These are phyloP conservation scores for Rhinella marina DNA, from an alignment of 2,797 vertebrate species.

Conservation along the genomic window DNA sequence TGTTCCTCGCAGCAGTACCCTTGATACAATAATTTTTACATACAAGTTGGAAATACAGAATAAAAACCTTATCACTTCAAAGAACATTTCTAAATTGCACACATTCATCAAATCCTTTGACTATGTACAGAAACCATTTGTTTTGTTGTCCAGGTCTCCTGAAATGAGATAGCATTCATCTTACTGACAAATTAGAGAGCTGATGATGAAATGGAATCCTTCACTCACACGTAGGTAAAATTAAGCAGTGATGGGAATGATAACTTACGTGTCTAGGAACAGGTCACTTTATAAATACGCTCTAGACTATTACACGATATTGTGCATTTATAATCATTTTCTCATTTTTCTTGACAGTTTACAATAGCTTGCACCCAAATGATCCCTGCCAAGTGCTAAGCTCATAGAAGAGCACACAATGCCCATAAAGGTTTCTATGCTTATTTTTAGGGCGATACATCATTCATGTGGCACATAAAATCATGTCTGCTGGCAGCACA, in stretches of 20 bases:
- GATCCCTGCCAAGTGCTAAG: background rate
- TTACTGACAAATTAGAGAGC: conserved; percentile 39
- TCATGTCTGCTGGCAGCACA: too few species aligned
- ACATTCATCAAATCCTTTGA: conserved; percentile 47
- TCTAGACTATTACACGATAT: background rate
- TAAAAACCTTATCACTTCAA: conserved; percentile 24
- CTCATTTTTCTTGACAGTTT: background rate
- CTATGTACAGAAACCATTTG: conserved; percentile 36
- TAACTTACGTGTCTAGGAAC: background rate
- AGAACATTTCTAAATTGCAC: conserved; percentile 45
- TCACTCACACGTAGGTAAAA: conserved; percentile 16
- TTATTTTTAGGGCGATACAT: background rate
- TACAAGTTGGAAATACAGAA: conserved; percentile 17
- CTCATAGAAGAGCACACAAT: background rate
- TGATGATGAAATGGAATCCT: conserved; percentile 10
- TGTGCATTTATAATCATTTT: background rate
- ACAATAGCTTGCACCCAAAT: background rate
- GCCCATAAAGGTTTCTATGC: background rate
- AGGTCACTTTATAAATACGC: background rate
- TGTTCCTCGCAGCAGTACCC: background rate
- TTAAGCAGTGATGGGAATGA: background rate
- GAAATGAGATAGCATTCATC: conserved; percentile 32
- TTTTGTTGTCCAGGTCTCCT: conserved; percentile 30
- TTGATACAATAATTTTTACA: background rate
- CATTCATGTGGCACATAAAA: too few species aligned